These are phyloP conservation scores for Schizopygopsis pylzovi DNA, from an alignment of 2,797 vertebrate species.

Conservation along the genomic window DNA sequence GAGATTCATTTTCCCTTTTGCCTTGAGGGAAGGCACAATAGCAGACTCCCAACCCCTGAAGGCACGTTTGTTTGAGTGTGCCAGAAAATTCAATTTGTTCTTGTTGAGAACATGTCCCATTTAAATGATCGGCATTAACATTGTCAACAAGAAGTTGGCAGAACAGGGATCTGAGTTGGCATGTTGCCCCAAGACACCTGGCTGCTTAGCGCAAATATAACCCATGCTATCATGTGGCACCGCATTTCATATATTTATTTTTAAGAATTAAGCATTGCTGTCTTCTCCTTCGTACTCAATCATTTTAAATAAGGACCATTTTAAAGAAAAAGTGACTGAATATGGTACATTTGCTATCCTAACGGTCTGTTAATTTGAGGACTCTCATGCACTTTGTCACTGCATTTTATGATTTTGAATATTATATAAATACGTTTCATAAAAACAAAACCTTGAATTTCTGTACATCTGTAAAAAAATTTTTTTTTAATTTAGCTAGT, in stretches of 20 bases:
- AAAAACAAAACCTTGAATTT: not conserved
- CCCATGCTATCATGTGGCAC: not conserved
- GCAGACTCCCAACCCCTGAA: slow-evolving; percentile 58
- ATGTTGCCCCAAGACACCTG: slow-evolving; percentile 52
- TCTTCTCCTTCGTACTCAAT: not conserved
- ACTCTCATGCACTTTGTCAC: not conserved
- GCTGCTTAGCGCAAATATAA: slow-evolving; percentile 25
- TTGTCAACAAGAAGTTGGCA: slow-evolving; percentile 60
- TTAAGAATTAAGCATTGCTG: not conserved
- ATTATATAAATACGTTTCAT: not conserved
- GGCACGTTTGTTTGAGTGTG: slow-evolving; percentile 60
- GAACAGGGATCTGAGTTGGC: slow-evolving; percentile 51
- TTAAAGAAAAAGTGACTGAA: not conserved
- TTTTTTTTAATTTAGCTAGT: not conserved
- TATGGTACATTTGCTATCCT: not conserved
- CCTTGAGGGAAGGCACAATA: slow-evolving; percentile 61
- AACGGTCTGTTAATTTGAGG: not conserved
- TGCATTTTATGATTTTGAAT: not conserved
- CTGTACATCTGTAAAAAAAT: not conserved
- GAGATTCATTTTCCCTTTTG: slow-evolving; percentile 61
- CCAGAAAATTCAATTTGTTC: slow-evolving; percentile 64
- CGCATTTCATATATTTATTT: not conserved
- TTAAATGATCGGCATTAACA: slow-evolving; percentile 63
- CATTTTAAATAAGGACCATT: not conserved
- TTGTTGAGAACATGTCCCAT: slow-evolving; percentile 60